phyloP scores from a whole-genome alignment of 1,140 invertebrate genomes.

The Acromyrmex echinatior region DNA sequence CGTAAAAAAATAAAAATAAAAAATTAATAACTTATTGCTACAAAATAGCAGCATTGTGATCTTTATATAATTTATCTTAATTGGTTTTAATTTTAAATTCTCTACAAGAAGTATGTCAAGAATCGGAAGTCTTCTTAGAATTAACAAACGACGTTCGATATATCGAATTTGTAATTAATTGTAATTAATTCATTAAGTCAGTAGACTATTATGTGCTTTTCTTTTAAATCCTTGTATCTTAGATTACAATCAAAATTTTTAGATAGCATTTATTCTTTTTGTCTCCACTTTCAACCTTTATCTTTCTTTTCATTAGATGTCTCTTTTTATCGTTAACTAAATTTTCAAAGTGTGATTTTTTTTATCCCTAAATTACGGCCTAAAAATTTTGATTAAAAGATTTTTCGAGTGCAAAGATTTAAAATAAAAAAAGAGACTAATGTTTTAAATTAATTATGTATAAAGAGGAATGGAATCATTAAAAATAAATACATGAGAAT shows the following conservation, averaged over 20 bases:
- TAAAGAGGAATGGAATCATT: not conserved
- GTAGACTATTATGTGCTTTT: no score
- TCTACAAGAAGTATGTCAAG: not conserved
- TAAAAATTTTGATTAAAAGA: no score
- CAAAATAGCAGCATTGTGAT: not conserved
- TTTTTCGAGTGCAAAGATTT: no score
- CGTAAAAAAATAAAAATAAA: constrained; percentile 8
- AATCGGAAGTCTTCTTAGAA: not conserved
- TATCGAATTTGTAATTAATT: not conserved
- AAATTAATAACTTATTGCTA: not conserved
- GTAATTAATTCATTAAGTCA: not conserved
- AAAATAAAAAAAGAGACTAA: no score
- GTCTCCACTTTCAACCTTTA: no score
- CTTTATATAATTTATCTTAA: not conserved
- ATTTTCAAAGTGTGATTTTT: no score
- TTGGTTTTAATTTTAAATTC: not conserved
- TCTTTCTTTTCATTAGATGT: no score
- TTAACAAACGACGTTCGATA: not conserved
- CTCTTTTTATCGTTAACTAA: no score
- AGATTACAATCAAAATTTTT: no score
- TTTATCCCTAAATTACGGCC: no score
- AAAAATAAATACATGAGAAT: constrained; percentile 4
- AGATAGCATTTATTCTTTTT: no score
- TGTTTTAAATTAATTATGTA: not conserved
- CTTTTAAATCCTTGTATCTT: no score